phyloP scores from a whole-genome alignment of 2,888 invertebrate species.

The Heliconius sara region DNA sequence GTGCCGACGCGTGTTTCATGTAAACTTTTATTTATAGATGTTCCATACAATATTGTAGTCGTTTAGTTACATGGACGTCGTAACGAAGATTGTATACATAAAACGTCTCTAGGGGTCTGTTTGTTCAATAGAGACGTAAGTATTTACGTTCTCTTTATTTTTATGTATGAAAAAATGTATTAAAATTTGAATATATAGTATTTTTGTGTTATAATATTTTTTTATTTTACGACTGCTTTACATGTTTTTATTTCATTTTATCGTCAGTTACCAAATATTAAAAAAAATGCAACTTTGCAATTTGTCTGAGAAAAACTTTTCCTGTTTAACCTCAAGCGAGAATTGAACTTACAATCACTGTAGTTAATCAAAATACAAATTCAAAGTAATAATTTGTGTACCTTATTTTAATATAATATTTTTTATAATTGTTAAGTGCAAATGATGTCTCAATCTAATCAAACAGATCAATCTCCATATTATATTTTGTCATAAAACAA shows the following conservation, averaged over 20 bases:
- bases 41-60: not conserved
- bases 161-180: not conserved
- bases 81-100: not conserved
- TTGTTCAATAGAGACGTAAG: not conserved
- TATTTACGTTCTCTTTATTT: not conserved
- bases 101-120: not conserved
- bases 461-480: no score
- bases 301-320: not conserved
- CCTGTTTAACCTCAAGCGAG: no score
- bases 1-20: not conserved
- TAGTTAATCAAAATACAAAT: no score
- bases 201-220: not conserved
- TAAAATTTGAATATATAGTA: not conserved
- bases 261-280: no score
- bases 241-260: no score
- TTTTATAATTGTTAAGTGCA: no score
- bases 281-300: not conserved
- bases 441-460: no score
- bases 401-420: no score
- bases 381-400: no score
- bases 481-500: no score
- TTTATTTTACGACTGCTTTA: not conserved
- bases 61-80: not conserved
- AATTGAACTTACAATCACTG: no score
- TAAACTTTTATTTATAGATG: conserved; percentile 16